These are phyloP conservation scores for Scleropages formosus DNA, from an alignment of 2,797 vertebrate genomes.

Conservation along the genomic window DNA sequence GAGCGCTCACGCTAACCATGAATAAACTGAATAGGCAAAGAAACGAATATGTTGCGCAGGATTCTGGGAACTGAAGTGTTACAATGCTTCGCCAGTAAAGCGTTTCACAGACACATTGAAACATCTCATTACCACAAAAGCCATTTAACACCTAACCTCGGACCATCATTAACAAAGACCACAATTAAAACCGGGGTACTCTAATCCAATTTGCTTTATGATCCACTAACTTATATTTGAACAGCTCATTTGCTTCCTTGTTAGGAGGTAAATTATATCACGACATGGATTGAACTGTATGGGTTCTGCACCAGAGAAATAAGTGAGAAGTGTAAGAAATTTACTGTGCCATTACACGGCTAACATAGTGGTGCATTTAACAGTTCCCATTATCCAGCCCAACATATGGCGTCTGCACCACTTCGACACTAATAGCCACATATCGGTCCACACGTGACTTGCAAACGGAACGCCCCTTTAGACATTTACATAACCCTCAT, in stretches of 20 bases:
- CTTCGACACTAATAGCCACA: not conserved
- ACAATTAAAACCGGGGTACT: conserved; percentile 70
- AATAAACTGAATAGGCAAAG: conserved; percentile 37
- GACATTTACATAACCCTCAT: not conserved
- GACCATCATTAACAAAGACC: conserved; percentile 66
- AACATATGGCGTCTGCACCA: conserved; percentile 1
- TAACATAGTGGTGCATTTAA: conserved; percentile 25
- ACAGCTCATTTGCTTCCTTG: conserved; percentile 71
- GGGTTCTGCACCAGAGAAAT: conserved; percentile 38
- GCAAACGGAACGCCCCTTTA: not conserved
- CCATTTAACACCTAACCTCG: conserved; percentile 66
- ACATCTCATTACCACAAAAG: conserved; percentile 64
- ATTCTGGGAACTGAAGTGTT: conserved; percentile 37
- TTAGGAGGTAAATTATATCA: conserved; percentile 71
- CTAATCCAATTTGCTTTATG: conserved; percentile 75
- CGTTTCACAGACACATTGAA: conserved; percentile 45
- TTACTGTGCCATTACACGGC: not conserved
- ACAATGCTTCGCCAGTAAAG: not conserved
- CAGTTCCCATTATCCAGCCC: not conserved
- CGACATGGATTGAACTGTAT: conserved; percentile 52
- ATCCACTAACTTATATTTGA: conserved; percentile 69
- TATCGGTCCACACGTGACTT: not conserved
- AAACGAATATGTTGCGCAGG: not conserved
- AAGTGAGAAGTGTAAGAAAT: conserved; percentile 40
- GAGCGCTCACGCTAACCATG: conserved; percentile 55